A percentile compares a stretch with the other conserved stretches of the same genome.
phyloP scores from a whole-genome alignment of 2,888 invertebrate genomes.

The Apamea anceps region DNA sequence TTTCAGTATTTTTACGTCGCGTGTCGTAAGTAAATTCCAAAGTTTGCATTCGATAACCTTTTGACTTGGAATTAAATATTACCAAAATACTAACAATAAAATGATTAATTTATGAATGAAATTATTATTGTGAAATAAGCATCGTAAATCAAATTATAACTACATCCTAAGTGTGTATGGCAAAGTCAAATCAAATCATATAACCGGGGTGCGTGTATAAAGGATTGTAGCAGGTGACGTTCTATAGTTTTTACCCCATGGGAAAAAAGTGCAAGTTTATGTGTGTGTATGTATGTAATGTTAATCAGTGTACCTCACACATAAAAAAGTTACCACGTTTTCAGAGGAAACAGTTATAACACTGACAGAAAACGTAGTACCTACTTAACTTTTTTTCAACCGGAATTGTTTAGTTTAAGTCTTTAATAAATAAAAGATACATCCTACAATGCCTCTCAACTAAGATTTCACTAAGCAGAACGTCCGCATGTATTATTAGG shows the following conservation, averaged over 20 bases:
- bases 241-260: background rate
- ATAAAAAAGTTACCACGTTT: background rate
- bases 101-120: slow-evolving; percentile 3
- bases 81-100: slow-evolving; percentile 7
- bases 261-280: background rate
- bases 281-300: background rate
- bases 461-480: slow-evolving; percentile 34
- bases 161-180: background rate
- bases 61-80: slow-evolving; percentile 18
- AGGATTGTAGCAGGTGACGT: background rate
- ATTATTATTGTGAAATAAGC: background rate
- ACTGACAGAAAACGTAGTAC: background rate
- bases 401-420: background rate
- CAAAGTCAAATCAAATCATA: no score
- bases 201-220: no score
- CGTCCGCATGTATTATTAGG: slow-evolving; percentile 12
- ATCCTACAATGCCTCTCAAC: background rate
- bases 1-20: slow-evolving; percentile 3
- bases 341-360: background rate
- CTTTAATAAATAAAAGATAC: background rate
- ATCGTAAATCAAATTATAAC: background rate
- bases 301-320: background rate
- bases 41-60: slow-evolving; percentile 27
- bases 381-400: background rate
- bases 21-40: background rate